Percentiles rank a stretch among this genome's conserved stretches.
Conservation (phyloP, 35 echinoderm and acorn worm genomes). For the Heliocidaris tuberculata region DNA sequence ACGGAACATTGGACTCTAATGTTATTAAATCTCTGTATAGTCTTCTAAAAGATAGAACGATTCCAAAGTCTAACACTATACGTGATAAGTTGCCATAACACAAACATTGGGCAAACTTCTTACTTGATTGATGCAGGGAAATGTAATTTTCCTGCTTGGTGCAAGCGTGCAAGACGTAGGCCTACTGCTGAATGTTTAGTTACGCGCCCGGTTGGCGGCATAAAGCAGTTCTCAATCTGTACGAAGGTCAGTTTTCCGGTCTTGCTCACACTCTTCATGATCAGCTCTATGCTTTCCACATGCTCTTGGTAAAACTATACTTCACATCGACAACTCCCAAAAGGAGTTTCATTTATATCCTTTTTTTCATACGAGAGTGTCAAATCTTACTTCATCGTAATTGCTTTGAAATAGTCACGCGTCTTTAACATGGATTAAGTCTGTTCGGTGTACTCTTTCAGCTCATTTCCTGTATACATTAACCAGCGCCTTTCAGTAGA, state of each 20-base stretch:
- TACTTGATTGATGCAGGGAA: no score
- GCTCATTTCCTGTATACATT: neutral
- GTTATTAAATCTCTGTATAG: neutral
- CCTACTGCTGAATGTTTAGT: neutral
- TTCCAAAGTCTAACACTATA: neutral
- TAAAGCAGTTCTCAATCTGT: neutral
- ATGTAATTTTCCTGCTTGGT: neutral
- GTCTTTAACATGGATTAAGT: neutral
- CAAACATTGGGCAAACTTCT: neutral
- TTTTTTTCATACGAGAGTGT: neutral
- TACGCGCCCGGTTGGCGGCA: neutral
- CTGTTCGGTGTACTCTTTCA: neutral
- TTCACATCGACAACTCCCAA: neutral
- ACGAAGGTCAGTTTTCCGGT: neutral
- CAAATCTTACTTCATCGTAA: neutral
- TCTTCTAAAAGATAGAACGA: neutral
- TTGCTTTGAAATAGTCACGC: slow-evolving; percentile 1
- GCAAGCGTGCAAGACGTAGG: no score
- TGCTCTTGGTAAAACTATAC: neutral
- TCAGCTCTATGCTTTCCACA: neutral
- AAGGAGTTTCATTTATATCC: neutral
- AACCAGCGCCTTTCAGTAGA: neutral
- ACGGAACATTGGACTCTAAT: neutral
- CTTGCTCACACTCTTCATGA: neutral
- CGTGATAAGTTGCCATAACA: neutral